Conservation (phyloP, 2,888 invertebrate species). For the Parthenolecanium corni region DNA sequence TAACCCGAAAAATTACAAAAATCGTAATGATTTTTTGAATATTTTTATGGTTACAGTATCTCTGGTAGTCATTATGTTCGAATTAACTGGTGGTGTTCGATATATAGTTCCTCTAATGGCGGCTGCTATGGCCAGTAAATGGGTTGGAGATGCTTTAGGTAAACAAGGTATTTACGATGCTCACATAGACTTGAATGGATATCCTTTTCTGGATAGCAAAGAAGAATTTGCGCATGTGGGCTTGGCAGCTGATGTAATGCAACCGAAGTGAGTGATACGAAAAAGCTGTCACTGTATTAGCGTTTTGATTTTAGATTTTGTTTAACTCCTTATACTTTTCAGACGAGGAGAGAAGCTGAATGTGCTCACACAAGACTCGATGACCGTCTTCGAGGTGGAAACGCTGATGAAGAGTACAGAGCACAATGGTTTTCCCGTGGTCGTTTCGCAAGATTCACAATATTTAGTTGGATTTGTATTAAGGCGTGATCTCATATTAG, state of each 20-base stretch:
- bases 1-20: no score
- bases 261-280: constrained; percentile 56
- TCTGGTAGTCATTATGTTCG: constrained; percentile 99
- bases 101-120: constrained; percentile 99
- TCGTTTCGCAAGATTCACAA: constrained; percentile 91
- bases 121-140: constrained; percentile 98
- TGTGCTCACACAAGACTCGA: constrained; percentile 92
- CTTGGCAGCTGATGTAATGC: constrained; percentile 98
- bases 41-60: constrained; percentile 52
- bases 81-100: constrained; percentile 91
- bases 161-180: constrained; percentile 95
- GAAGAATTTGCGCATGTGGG: constrained; percentile 97
- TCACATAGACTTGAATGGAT: constrained; percentile 95
- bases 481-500: constrained; percentile 81
- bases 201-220: constrained; percentile 97
- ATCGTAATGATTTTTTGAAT: no score
- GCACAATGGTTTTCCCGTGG: constrained; percentile 97
- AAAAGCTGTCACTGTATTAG: neutral
- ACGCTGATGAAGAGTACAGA: constrained; percentile 84
- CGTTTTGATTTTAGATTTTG: neutral
- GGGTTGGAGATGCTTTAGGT: constrained; percentile 96
- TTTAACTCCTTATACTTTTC: no score
- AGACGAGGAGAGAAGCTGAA: constrained; percentile 81
- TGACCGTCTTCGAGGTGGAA: constrained; percentile 94
- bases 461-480: constrained; percentile 95